phyloP scores from a whole-genome alignment of 2,797 vertebrate species.

The Poecile montanus region DNA sequence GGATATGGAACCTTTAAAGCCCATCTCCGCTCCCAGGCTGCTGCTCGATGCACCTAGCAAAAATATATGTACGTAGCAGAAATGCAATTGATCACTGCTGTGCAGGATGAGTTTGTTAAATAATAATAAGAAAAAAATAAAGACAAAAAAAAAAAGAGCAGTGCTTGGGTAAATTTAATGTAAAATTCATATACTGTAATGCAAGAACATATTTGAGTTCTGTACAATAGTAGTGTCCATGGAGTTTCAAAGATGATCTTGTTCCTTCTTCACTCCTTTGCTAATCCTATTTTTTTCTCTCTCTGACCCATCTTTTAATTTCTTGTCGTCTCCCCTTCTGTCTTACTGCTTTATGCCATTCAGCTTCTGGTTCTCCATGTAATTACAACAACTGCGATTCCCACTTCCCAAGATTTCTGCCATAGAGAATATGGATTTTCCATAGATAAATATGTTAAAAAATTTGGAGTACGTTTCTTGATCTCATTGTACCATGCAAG shows the following conservation, averaged over 20 bases:
- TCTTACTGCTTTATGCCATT: background rate
- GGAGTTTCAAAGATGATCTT: background rate
- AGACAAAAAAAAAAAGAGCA: background rate
- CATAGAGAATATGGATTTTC: background rate
- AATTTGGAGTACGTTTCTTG: background rate
- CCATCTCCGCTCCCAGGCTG: background rate
- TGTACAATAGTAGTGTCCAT: background rate
- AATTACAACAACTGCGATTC: background rate
- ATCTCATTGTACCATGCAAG: background rate
- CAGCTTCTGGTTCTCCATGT: background rate
- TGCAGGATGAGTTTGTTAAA: background rate
- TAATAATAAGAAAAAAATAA: background rate
- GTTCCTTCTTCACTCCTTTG: background rate
- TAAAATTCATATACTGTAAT: background rate
- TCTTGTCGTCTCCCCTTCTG: background rate
- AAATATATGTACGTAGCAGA: background rate
- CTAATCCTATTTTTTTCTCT: background rate
- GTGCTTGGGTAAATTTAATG: background rate
- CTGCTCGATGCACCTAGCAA: background rate
- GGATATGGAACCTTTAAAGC: background rate
- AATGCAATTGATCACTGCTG: background rate
- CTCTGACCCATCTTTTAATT: background rate
- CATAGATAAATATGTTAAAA: background rate
- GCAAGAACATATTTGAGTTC: background rate
- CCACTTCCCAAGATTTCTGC: background rate